Evolutionary conservation across 2,113 vertebrate species (phyloP), one percentile per base, ranked within the genome.

Genomic region (Eretmochelys imbricata): DNA sequence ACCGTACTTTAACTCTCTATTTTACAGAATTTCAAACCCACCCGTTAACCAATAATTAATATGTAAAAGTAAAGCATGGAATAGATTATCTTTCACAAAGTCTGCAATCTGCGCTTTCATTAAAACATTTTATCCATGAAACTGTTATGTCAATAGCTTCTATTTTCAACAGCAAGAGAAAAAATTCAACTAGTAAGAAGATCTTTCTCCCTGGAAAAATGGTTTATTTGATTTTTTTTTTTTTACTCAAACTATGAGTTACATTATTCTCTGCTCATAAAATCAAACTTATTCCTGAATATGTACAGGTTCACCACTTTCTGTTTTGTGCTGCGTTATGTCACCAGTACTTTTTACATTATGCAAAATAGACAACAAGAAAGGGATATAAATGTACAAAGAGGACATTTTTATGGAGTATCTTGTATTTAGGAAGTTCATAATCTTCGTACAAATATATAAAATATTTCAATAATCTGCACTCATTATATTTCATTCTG

Each of bases 391-490:
- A 97, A 96, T 96, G 96, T 97, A 97, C 90, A 98, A 97, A 98
- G 80, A 98, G 94, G 91, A 85, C 50, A 29, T 91, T 96, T 97
- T 95, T 84, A 42, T 88, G 80, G 85, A 82, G 13, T 93, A 48
- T 46, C 89, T 87, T 85, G 53, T 92, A 88, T 89, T 88, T 93
- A 57, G 90, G 90, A 97, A 92, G 92, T 94, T 97, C 93, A 89
- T 72, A 94, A 93, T 98, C 93, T 96, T 98, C 96, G 96, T 98
- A 98, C 97, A 98, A 98, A 98, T 98, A 97, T 98, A 98, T 97
- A 98, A 98, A 98, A 97, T 87, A 90, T 87, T 96, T 97, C 93
- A 90, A 79, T 91, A 35, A 89, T 94, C 91, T 97, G 76, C 94
- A 87, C 97, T 97, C 89, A 76, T 88, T 92, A 93, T 59, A 97